Base-by-base conservation (phyloP, 2,113 vertebrate genomes). In the Hippocampus comes region DNA sequence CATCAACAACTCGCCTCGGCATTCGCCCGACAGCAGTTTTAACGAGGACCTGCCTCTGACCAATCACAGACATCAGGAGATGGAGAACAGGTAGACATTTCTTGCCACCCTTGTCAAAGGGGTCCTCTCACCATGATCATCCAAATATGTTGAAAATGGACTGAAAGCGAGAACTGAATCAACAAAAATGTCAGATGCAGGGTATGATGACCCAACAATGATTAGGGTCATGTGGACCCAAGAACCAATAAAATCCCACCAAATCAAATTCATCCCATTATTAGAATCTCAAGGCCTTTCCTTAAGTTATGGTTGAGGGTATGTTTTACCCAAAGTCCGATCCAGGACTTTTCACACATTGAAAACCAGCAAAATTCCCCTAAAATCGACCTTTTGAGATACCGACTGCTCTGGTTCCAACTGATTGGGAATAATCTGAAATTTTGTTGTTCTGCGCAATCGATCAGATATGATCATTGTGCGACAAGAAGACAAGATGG, bases 11-110 rank as follows among this genome's bases (percentile, higher is more conserved):
- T 98, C 96, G 1, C 97, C 97, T 0, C 88, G 92, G 34, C 93
- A 96, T 57, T 99, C 97, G 0, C 97, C 97, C 27, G 94, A 96
- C 85, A 95, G 86, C 90, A 99, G 97, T 83, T 99, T 99, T 84
- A 96, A 96, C 0, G 96, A 95, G 77, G 94, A 96, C 72, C 91
- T 96, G 49, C 93, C 96, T 0, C 67, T 93, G 2, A 90, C 94
- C 4, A 92, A 86, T 88, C 95, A 96, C 83, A 94, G 95, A 78
- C 94, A 96, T 63, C 96, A 96, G 81, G 97, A 98, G 87, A 97
- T 99, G 97, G 95, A 98, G 89, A 97, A 93, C 92, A 95, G 97
- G 97, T 98, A 83, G 12, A 10, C 51, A 53, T n/a, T 38, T 21
- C 0, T 27, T 20, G 0, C n/a, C 48, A 2, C 4, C 38, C 30